phyloP scores from a whole-genome alignment of 2,113 vertebrate species.

The Siniperca knerii region DNA sequence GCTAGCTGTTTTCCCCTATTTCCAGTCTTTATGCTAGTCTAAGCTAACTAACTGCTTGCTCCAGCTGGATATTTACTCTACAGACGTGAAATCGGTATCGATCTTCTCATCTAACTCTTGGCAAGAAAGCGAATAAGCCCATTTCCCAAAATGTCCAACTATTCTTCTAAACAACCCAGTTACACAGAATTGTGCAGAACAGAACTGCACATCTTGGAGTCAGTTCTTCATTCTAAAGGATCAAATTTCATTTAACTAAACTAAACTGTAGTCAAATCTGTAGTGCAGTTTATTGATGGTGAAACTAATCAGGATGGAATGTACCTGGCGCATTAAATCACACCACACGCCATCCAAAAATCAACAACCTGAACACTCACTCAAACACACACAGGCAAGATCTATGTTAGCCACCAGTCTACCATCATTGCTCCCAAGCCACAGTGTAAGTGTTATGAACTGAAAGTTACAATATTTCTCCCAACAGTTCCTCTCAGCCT shows the following conservation, averaged over 20 bases:
- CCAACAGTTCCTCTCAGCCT: slow-evolving; percentile 56
- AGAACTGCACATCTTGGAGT: not conserved
- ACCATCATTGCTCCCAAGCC: slow-evolving; percentile 31
- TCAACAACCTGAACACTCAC: slow-evolving; percentile 32
- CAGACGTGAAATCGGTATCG: not conserved
- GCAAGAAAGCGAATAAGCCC: not conserved
- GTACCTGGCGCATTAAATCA: slow-evolving; percentile 41
- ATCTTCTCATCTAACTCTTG: not conserved
- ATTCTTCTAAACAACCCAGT: not conserved
- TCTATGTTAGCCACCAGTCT: slow-evolving; percentile 13
- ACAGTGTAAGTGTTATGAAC: slow-evolving; percentile 53
- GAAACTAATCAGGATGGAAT: slow-evolving; percentile 55
- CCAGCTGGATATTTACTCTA: not conserved
- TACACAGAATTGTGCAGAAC: not conserved
- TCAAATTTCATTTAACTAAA: slow-evolving; percentile 9
- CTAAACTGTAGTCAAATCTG: not conserved
- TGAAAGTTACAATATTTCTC: slow-evolving; percentile 66
- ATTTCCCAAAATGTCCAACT: slow-evolving; percentile 8
- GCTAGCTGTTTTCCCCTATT: not conserved
- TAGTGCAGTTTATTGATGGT: slow-evolving; percentile 26
- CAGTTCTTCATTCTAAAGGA: not conserved
- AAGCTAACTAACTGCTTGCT: not conserved
- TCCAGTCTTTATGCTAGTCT: not conserved
- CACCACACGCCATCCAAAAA: slow-evolving; percentile 4
- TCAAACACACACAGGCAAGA: not conserved